Conservation (phyloP, 1,140 invertebrate genomes). For the Odontomachus brunneus region DNA sequence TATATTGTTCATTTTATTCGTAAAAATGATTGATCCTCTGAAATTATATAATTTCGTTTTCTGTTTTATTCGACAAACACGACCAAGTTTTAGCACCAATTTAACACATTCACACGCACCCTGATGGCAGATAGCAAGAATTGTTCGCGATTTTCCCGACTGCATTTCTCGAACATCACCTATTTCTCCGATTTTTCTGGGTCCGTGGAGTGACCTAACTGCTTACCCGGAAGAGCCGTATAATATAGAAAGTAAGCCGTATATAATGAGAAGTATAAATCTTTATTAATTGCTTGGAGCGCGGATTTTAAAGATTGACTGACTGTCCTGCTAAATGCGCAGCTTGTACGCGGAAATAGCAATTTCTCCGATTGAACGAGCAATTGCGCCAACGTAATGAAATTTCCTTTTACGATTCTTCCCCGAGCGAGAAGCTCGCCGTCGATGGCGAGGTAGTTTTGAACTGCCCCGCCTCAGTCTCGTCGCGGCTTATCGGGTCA, state of each 20-base stretch:
- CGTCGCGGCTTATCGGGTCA: not conserved
- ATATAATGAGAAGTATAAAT: conserved; percentile 51
- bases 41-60: no score
- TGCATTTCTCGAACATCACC: not conserved
- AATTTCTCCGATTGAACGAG: conserved; percentile 1
- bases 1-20: no score
- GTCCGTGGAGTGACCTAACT: not conserved
- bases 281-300: conserved; percentile 18
- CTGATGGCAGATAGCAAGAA: no score
- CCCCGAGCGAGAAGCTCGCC: not conserved
- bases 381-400: conserved; percentile 15
- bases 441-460: not conserved
- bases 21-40: no score
- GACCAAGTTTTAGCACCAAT: no score
- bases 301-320: conserved; percentile 12
- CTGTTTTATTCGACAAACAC: no score
- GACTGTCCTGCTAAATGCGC: not conserved
- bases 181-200: not conserved
- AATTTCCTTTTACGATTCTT: conserved; percentile 35
- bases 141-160: not conserved
- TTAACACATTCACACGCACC: no score
- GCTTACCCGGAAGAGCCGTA: conserved; percentile 19
- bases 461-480: conserved; percentile 5
- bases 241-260: conserved; percentile 29
- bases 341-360: no score